Evolutionary conservation across 1,140 invertebrate genomes (phyloP), one percentile per base, ranked within the genome.

Genomic region (Papilio machaon): DNA sequence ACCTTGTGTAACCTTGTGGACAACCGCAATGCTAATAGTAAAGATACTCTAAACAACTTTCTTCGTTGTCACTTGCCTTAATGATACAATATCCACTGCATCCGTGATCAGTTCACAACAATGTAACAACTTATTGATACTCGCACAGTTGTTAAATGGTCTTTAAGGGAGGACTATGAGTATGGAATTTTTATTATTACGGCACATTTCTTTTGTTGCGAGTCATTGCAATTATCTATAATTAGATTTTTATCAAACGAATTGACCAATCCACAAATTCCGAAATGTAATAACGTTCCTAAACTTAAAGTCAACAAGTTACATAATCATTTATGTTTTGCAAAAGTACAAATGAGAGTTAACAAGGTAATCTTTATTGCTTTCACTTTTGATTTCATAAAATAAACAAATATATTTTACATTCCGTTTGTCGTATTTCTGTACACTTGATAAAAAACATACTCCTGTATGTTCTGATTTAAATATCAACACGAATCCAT

Each of bases 361-460:
- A 35, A 52, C 23, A 77, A 77, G 49, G 52, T 77, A 38, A 58
- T 78, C 75, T 47, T 76, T 58, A 78, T 78, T 78, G 75, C 75
- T 78, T 78, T 78, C 75, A 54, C 75, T 78, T 78, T 52, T 13
- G 74, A 30, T 76, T 76, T 78, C 75, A 43, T 58, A 78, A 60
- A 60, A 60, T 23, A 64, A 70, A 70, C 64, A 70, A 35, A 70
- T 70, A 70, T 35, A 9, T 60, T 64, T 64, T 30, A 9, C 54
- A 58, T 58, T 58, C 54, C 54, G n/a, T 58, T 58, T n/a, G n/a
- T 19, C 17, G n/a, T 58, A 52, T 0, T 43, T 43, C 7, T 4
- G 54, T n/a, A 58, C 17, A 58, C 54, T 19, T 58, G 6, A 19
- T 19, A 58, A 58, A 64, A 17, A 58, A 58, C 54, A 58, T 49